Evolutionary conservation across 2,113 vertebrate species (phyloP).

Genomic region (Xiphophorus couchianus): DNA sequence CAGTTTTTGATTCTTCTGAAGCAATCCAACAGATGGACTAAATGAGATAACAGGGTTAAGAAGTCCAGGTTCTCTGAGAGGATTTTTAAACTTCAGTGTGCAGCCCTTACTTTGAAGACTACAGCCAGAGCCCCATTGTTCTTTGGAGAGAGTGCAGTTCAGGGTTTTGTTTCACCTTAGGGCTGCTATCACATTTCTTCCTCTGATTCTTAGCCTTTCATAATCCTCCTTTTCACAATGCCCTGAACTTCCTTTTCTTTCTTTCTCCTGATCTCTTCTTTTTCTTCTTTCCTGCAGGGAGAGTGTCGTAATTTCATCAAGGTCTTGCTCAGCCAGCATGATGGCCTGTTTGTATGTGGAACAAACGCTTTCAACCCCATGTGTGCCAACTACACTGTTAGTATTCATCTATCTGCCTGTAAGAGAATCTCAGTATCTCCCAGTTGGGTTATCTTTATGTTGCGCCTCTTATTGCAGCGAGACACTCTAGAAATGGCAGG

Average conservation of each 20-base stretch:
- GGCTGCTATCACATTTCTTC: conserved; percentile 31
- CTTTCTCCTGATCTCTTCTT: conserved; percentile 8
- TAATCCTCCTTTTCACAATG: not conserved
- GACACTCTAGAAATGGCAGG: conserved; percentile 90
- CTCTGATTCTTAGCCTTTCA: conserved; percentile 13
- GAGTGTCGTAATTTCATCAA: conserved; percentile 98
- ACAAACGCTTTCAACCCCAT: conserved; percentile 97
- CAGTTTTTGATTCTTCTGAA: conserved; percentile 1
- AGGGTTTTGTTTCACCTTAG: conserved; percentile 41
- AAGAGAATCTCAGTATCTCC: conserved; percentile 27
- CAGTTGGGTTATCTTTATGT: conserved; percentile 26
- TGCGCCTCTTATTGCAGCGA: conserved; percentile 77
- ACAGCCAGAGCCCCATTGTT: conserved; percentile 44
- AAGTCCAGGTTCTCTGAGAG: conserved; percentile 13
- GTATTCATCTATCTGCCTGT: conserved; percentile 64
- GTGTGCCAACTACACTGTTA: conserved; percentile 96
- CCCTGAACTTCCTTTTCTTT: conserved; percentile 19
- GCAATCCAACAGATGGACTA: not conserved
- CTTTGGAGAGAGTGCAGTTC: conserved; percentile 34
- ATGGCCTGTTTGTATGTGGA: conserved; percentile 92
- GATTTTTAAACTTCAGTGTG: conserved; percentile 53
- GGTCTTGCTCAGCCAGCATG: conserved; percentile 89
- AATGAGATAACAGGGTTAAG: conserved; percentile 11
- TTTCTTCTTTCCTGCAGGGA: conserved; percentile 75
- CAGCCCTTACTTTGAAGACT: conserved; percentile 39